Evolutionary conservation across 2,797 vertebrate species (phyloP), one percentile per base, ranked within the genome.

Genomic region (Tokudaia tokunoshimensis): DNA sequence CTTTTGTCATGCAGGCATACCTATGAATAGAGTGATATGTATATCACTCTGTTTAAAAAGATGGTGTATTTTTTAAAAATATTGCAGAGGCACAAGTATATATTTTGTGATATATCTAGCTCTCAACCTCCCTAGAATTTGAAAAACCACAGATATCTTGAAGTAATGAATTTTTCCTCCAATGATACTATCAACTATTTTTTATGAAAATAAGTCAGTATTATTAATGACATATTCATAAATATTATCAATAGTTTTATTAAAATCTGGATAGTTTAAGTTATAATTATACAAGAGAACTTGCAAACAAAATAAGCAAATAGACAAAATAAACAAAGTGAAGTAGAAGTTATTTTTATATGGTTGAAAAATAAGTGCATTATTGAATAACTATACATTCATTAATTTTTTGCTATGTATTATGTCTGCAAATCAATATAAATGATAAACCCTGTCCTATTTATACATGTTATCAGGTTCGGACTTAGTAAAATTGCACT

Each of bases 271-370:
- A 8, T 89, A 84, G 6, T 55, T 92, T 87, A 87, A 92, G 11
- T 84, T 92, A 84, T 87, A 76, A 91, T 89, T 91, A 86, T 57
- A 24, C 4, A 89, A 87, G 10, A 50, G 65, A 94, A 91, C 65
- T 83, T 63, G 1, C 57, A 94, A 81, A 74, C 72, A 84, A 78
- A 84, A 59, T 47, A 72, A 76, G 7, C 14, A 72, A 14, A 78
- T 2, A 80, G 6, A n/a, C 22, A 29, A 87, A 78, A 50, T 61
- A 84, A 80, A 29, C 17, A 84, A 2, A 65, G 1, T 92, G 44
- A 57, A 96, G 84, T 13, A 26, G 67, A 67, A 61, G 7, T 79
- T 47, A 5, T 37, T 93, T 88, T 89, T 72, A 90, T 1, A 24
- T 41, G 59, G 67, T 7, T 94, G 20, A 37, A 72, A 83, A 89